A percentile compares a stretch with the other conserved stretches of the same genome.
Conservation (phyloP, 2,113 vertebrate genomes). For the Prinia subflava region DNA sequence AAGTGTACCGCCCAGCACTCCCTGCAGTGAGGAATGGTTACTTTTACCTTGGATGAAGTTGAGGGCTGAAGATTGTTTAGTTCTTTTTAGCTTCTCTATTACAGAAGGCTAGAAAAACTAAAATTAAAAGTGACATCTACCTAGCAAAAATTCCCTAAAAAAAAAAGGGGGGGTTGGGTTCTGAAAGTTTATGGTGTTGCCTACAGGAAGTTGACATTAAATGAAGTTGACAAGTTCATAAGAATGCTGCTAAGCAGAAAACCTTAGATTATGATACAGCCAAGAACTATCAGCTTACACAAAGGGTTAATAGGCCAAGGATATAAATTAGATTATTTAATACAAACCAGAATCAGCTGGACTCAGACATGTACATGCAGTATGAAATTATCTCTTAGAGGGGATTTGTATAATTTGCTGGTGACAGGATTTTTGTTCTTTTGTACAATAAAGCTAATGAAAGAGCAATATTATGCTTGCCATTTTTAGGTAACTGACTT, state of each 20-base stretch:
- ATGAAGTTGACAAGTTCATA: not conserved
- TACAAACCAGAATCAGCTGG: not conserved
- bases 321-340: not conserved
- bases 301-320: not conserved
- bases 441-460: not conserved
- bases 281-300: not conserved
- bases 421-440: not conserved
- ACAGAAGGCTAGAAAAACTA: not conserved
- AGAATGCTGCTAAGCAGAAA: not conserved
- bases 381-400: not conserved
- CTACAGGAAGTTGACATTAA: not conserved
- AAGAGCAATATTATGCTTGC: not conserved
- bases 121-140: not conserved
- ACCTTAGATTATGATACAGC: not conserved
- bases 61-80: not conserved
- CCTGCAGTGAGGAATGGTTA: not conserved
- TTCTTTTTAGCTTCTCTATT: not conserved
- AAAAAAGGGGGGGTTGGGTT: not conserved
- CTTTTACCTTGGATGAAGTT: not conserved
- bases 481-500: not conserved
- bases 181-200: not conserved
- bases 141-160: not conserved
- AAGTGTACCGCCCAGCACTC: not conserved
- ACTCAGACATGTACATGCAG: not conserved
- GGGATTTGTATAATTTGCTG: not conserved